Conservation (phyloP, 2,888 invertebrate species). For the Sphaerophoria taeniata region DNA sequence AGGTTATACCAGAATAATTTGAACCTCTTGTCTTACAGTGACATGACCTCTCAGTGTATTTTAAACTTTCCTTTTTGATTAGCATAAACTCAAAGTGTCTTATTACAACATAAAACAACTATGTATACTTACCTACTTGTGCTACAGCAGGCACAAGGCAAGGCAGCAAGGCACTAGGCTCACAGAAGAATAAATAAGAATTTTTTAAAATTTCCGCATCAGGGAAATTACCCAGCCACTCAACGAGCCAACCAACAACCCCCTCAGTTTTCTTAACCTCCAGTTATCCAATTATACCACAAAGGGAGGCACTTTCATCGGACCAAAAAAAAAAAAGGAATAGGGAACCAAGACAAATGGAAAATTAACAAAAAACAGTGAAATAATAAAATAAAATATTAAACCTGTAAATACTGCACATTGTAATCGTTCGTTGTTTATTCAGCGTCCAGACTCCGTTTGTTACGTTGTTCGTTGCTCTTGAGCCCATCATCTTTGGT, state of each 20-base stretch:
- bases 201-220: slow-evolving; percentile 28
- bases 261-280: background rate
- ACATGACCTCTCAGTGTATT: background rate
- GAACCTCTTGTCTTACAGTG: background rate
- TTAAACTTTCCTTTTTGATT: slow-evolving; percentile 11
- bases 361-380: background rate
- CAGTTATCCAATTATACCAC: slow-evolving; percentile 45
- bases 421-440: slow-evolving; percentile 49
- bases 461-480: slow-evolving; percentile 24
- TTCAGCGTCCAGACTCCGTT: slow-evolving; percentile 56
- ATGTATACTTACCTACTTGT: background rate
- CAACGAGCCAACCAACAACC: background rate
- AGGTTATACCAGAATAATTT: background rate
- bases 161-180: background rate
- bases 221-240: slow-evolving; percentile 14
- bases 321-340: slow-evolving; percentile 10
- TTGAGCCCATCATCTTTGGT: slow-evolving; percentile 47
- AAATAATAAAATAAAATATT: slow-evolving; percentile 22
- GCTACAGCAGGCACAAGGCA: background rate
- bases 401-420: slow-evolving; percentile 38
- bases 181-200: slow-evolving; percentile 28
- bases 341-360: no score
- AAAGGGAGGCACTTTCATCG: slow-evolving; percentile 16
- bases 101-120: background rate
- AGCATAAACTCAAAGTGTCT: slow-evolving; percentile 10